phyloP scores from a whole-genome alignment of 2,113 vertebrate genomes.

The Hydrochoerus hydrochaeris region DNA sequence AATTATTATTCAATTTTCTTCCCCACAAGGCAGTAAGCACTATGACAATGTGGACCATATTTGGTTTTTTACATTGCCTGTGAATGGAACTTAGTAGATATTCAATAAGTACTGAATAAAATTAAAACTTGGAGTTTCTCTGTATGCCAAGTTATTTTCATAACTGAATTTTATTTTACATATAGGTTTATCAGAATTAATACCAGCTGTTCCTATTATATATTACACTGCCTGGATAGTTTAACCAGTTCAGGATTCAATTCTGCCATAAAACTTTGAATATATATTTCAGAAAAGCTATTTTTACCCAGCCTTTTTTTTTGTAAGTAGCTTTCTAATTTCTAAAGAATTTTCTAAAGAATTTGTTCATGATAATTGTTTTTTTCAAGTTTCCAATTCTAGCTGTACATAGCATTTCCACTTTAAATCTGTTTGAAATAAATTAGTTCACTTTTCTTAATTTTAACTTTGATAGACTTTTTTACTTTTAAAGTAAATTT shows the following conservation, averaged over 20 bases:
- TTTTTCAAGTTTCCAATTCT: conserved; percentile 12
- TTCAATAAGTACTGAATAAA: background rate
- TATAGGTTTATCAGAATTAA: conserved; percentile 28
- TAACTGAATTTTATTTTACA: conserved; percentile 6
- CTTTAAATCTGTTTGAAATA: conserved; percentile 20
- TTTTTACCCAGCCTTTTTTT: background rate
- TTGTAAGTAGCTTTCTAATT: conserved; percentile 42
- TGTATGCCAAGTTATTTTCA: background rate
- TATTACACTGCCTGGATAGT: conserved; percentile 5
- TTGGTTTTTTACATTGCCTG: background rate
- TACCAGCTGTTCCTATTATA: background rate
- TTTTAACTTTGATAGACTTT: background rate
- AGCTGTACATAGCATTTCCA: background rate
- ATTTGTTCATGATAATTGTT: background rate
- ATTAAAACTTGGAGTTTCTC: background rate
- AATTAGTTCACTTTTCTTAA: conserved; percentile 13
- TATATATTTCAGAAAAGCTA: background rate
- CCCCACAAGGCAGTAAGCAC: background rate
- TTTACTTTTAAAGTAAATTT: background rate
- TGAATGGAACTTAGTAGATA: background rate
- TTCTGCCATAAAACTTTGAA: background rate
- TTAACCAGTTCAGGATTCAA: background rate
- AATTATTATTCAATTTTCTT: background rate
- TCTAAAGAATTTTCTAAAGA: background rate
- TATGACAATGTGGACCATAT: background rate